These are phyloP conservation scores for Saguinus midas DNA, from an alignment of 2,113 vertebrate genomes.

Conservation along the genomic window DNA sequence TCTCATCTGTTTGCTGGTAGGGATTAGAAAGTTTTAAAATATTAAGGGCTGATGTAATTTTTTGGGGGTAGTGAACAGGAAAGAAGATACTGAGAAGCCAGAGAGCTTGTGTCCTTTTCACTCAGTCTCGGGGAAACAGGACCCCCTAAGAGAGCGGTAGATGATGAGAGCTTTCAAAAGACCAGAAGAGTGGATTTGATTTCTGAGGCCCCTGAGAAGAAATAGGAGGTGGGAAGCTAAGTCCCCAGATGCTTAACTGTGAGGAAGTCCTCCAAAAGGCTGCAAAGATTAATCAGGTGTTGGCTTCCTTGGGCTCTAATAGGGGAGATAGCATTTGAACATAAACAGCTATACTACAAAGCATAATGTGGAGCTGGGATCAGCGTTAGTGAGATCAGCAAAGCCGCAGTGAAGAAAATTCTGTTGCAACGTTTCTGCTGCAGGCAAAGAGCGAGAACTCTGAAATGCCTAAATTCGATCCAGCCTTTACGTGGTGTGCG, in stretches of 20 bases:
- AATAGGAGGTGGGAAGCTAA: background rate
- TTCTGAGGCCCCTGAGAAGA: background rate
- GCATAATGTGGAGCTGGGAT: background rate
- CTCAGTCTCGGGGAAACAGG: background rate
- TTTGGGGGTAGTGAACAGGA: background rate
- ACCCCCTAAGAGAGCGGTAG: background rate
- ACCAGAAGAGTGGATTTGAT: background rate
- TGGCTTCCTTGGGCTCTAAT: rapidly evolving
- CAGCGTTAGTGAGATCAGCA: background rate
- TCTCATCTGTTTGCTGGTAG: background rate
- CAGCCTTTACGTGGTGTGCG: background rate
- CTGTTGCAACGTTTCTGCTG: background rate
- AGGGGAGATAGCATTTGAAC: no score
- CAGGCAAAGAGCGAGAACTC: background rate
- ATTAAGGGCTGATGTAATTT: background rate
- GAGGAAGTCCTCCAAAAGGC: background rate
- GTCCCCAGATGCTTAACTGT: background rate
- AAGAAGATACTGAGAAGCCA: no score
- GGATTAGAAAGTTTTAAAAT: background rate
- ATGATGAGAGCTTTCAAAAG: background rate
- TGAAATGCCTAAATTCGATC: background rate
- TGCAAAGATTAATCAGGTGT: no score
- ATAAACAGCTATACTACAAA: background rate
- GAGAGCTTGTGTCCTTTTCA: background rate
- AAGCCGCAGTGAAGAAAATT: no score